Evolutionary conservation across 92 coral and sea anemone species (phyloP), one percentile per base, ranked within the genome.

Genomic region (Umimayanthus chanpuru): DNA sequence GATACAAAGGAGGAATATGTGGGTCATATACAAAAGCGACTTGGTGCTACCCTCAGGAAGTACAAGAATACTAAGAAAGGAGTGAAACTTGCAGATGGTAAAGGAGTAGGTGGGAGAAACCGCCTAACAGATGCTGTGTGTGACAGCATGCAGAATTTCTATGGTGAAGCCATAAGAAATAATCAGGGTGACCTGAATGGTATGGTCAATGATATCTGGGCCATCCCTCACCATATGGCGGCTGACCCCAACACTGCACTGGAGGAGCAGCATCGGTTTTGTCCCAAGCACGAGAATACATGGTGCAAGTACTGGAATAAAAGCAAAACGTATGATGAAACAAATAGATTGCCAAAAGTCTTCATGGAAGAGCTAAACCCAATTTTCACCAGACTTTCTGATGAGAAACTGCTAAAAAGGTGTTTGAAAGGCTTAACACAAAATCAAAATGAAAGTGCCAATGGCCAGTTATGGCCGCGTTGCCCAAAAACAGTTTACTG

Each of bases 1-100:
- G 86, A 87, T 23, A 47, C 40, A n/a, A 92, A 92, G 76, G 90
- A 92, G 41, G 94, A 92, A 71, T 92, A 88, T 90, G 92, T 92
- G 64, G 91, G 94, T 4, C 92, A 89, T 81, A 89, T 89, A 43
- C 92, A 92, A 75, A 85, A 91, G 85, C 73, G 90, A 73, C 87
- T 90, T 38, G 89, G 90, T 20, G 68, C 90, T 79, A 90, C 84
- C 29, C 71, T 91, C 36, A 74, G 91, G 78, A 81, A 88, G 53
- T 88, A 73, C 76, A 91, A 91, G 76, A 66, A 43, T 8, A 41
- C 85, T 9, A 77, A 41, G 82, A 89, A 79, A 79, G 92, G 91
- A 14, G 30, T 50, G 72, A 88, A 91, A 85, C 73, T 88, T 16
- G 64, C 89, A 28, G 93, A 91, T 84, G 93, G 93, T 36, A 88